Evolutionary conservation across 1,140 invertebrate species (phyloP), one percentile per base, ranked within the genome.

Genomic region (Lethocerus indicus): DNA sequence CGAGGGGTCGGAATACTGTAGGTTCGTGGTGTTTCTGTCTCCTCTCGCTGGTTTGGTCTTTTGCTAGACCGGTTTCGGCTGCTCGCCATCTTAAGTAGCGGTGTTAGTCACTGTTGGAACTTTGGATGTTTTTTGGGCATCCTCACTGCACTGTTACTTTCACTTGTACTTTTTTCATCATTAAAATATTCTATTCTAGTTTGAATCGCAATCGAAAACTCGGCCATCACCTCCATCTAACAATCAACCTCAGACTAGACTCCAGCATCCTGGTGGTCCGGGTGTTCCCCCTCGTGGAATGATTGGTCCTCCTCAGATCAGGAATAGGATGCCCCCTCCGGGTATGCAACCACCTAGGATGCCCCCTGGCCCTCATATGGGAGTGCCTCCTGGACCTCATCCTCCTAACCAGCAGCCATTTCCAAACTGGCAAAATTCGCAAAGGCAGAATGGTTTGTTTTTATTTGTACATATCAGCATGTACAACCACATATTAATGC

Each of bases 151-250:
- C n/a, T n/a, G n/a, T n/a, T n/a, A n/a, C n/a, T n/a, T n/a, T n/a
- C n/a, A n/a, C n/a, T n/a, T n/a, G n/a, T n/a, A n/a, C n/a, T n/a
- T n/a, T n/a, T n/a, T n/a, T n/a, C n/a, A n/a, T n/a, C n/a, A n/a
- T n/a, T n/a, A n/a, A n/a, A n/a, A n/a, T 29, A 39, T 57, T 43
- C 56, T 16, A 58, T 61, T 57, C 56, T 71, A 87, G 71, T 88
- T 91, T 72, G 87, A 91, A 63, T 84, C 87, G 61, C 83, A 90
- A 66, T 87, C 85, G 47, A 90, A 91, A 67, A 89, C 85, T 16
- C 72, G 87, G 50, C 83, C 85, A 26, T 73, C 78, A 27, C 80
- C 80, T 50, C 79, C 60, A 20, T 62, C 63, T 37, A 50, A 52
- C 37, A 52, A 54, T 35, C 54, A 52, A 44, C 55, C 54, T 36